Evolutionary conservation across 1,140 invertebrate genomes (phyloP), one percentile per base, ranked within the genome.

Genomic region (Lethocerus indicus): DNA sequence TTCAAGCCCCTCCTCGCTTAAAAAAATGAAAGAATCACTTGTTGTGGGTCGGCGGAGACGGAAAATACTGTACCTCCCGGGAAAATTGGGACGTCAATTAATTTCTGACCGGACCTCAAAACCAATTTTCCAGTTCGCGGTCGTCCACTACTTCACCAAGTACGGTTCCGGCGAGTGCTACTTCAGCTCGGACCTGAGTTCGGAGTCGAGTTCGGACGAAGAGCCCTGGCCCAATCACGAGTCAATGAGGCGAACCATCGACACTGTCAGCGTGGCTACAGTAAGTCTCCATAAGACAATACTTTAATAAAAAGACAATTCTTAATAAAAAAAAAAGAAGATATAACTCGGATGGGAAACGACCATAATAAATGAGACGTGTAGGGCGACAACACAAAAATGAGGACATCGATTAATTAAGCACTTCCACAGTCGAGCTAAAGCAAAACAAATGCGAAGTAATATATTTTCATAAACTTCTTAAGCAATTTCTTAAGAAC

Each of bases 141-240:
- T 87, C 5, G 87, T 91, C 0, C 87, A 91, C 61, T 88, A 87
- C 59, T 90, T 85, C 63, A 91, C 87, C 3, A 91, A 90, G 64
- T 81, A 86, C 54, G 85, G 86, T 13, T 87, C 81, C 9, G 87
- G 86, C 0, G 87, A 90, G 60, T 80, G 81, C 57, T 86, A 85
- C 62, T 83, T 84, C 58, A 75, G 73, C 46, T 69, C 72, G 9
- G 79, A 81, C 55, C 60, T 76, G 12, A 75, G 71, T 41, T 70
- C 71, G 12, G 70, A 71, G 1, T 71, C 70, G n/a, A 70, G 68
- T 43, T 70, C 70, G 26, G 74, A 77, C 18, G 73, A 76, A 23
- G 70, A 71, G 24, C 63, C 64, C 21, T 67, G 60, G 60, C 27
- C 45, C 9, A 53, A n/a, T n/a, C n/a, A n/a, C 46, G 7, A 32